Conservation (phyloP, 2,797 vertebrate species). For the Sebastes wilsoni region DNA sequence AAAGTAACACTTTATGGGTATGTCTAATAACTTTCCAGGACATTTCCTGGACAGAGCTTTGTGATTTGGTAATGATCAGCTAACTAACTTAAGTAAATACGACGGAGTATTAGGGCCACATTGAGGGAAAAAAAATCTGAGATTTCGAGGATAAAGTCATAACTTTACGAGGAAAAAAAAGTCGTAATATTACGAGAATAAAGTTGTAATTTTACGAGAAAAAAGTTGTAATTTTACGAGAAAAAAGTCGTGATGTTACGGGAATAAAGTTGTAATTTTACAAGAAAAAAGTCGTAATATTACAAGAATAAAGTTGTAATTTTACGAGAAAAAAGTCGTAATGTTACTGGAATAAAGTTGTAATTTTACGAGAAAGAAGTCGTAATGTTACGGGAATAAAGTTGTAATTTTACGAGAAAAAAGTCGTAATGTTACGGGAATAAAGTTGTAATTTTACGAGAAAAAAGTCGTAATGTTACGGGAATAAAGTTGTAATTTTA, state of each 20-base stretch:
- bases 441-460: too few species aligned
- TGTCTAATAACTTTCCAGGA: background rate
- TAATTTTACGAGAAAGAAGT: fast-evolving
- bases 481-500: too few species aligned
- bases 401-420: fast-evolving
- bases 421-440: too few species aligned
- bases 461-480: fast-evolving
- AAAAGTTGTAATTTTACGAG: too few species aligned
- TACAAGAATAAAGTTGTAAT: fast-evolving
- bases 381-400: fast-evolving
- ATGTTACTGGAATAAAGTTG: fast-evolving
- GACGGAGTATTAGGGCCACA: too few species aligned
- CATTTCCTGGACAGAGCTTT: background rate
- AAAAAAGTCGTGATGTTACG: fast-evolving
- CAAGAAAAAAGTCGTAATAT: fast-evolving
- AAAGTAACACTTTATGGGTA: background rate
- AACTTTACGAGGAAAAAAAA: too few species aligned
- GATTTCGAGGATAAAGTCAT: too few species aligned
- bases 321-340: fast-evolving
- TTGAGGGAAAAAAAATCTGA: too few species aligned
- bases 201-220: too few species aligned
- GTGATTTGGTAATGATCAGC: background rate
- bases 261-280: fast-evolving
- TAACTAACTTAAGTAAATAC: background rate
- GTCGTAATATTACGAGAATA: too few species aligned